phyloP scores from a whole-genome alignment of 2,797 vertebrate species.

The Enteromius argenteus region DNA sequence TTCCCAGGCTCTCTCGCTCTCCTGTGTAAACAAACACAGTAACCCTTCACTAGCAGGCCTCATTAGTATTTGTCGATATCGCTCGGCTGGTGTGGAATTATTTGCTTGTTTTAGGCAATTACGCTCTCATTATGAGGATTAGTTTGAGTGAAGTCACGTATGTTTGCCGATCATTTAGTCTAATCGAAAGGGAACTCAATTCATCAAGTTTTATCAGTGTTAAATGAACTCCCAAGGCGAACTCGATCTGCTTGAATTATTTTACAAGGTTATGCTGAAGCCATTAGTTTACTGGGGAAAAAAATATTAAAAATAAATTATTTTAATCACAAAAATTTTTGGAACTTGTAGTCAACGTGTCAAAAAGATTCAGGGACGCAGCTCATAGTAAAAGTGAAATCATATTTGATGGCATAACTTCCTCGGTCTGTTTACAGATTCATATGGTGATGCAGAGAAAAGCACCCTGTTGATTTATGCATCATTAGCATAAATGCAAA shows the following conservation, averaged over 20 bases:
- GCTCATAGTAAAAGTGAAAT: constrained; percentile 24
- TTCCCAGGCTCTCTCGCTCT: constrained; percentile 45
- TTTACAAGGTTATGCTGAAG: constrained; percentile 6
- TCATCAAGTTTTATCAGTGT: constrained; percentile 17
- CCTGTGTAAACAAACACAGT: constrained; percentile 59
- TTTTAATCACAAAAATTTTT: background rate
- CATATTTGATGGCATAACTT: constrained; percentile 30
- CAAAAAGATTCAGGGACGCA: constrained; percentile 11
- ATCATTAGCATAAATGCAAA: constrained; percentile 68
- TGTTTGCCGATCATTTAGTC: constrained; percentile 10
- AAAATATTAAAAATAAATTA: too few relatives aligned
- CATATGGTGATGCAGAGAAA: constrained; percentile 42
- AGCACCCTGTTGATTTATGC: constrained; percentile 62
- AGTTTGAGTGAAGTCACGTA: constrained; percentile 14
- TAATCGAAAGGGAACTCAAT: constrained; percentile 14
- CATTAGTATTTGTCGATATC: constrained; percentile 46
- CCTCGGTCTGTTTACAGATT: constrained; percentile 55
- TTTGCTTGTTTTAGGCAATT: constrained; percentile 44
- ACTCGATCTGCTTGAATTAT: background rate
- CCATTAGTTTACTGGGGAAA: background rate
- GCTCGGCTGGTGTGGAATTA: constrained; percentile 29
- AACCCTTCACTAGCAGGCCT: constrained; percentile 53
- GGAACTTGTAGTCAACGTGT: background rate
- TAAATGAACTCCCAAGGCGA: background rate
- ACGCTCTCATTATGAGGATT: constrained; percentile 19